Evolutionary conservation across 2,797 vertebrate genomes (phyloP).

Genomic region (Gallinago nigripennis): DNA sequence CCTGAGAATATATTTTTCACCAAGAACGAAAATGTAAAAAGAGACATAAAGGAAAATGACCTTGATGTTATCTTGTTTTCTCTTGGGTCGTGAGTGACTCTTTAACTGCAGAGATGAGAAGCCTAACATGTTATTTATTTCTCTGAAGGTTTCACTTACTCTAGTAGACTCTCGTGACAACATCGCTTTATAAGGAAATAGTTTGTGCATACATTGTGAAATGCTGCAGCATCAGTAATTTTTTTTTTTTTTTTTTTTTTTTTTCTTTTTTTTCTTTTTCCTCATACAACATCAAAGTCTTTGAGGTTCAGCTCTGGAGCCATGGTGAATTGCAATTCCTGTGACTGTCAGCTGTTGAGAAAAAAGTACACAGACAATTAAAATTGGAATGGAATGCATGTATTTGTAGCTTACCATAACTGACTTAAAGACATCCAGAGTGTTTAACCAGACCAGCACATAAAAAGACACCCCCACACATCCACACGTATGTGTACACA

Average conservation of each 20-base stretch:
- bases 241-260: background rate
- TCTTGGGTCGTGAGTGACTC: background rate
- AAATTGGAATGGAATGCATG: slow-evolving; percentile 55
- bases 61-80: background rate
- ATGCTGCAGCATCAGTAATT: background rate
- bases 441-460: slow-evolving; percentile 31
- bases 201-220: slow-evolving; percentile 52
- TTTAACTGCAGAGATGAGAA: background rate
- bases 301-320: slow-evolving; percentile 57
- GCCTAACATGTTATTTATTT: background rate
- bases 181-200: background rate
- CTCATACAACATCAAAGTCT: background rate
- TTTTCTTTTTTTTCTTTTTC: background rate
- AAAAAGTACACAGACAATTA: slow-evolving; percentile 45
- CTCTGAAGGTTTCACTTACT: background rate
- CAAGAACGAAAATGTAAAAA: background rate
- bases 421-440: slow-evolving; percentile 36
- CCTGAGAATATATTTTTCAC: background rate
- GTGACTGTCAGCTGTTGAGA: slow-evolving; percentile 3
- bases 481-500: accelerated
- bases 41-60: background rate
- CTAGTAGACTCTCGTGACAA: background rate
- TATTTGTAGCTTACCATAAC: slow-evolving; percentile 62
- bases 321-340: slow-evolving; percentile 4
- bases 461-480: background rate